phyloP scores from a whole-genome alignment of 2,888 invertebrate species.

The Agelastica alni region DNA sequence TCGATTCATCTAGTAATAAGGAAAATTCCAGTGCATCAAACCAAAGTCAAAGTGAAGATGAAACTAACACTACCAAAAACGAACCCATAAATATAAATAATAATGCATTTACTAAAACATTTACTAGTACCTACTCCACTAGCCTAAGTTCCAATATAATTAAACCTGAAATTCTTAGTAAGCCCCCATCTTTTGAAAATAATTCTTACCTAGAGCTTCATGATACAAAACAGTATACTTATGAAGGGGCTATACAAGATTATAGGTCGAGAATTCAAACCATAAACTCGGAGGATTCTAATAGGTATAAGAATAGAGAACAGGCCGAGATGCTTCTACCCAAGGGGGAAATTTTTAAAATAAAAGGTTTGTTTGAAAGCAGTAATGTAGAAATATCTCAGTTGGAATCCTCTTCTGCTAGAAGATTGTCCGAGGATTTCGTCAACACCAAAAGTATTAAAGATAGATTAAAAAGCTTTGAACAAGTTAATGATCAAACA shows the following conservation, averaged over 20 bases:
- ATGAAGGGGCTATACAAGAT: conserved; percentile 85
- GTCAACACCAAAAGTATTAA: conserved; percentile 71
- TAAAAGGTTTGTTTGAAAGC: conserved; percentile 82
- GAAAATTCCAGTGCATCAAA: conserved; percentile 47
- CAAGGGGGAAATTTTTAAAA: conserved; percentile 81
- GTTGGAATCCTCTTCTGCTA: conserved; percentile 54
- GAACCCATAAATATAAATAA: conserved; percentile 43
- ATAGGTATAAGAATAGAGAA: conserved; percentile 49
- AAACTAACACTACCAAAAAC: conserved; percentile 36
- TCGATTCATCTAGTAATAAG: conserved; percentile 45
- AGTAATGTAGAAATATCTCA: conserved; percentile 59
- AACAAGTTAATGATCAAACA: conserved; percentile 66
- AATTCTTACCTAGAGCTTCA: conserved; percentile 51
- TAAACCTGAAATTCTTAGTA: conserved; percentile 30
- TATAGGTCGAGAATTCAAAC: conserved; percentile 77
- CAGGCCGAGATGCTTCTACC: conserved; percentile 58
- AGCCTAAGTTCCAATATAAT: conserved; percentile 25
- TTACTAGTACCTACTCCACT: conserved; percentile 29
- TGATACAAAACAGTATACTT: conserved; percentile 73
- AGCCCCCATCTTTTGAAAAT: conserved; percentile 29
- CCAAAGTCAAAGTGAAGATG: conserved; percentile 52
- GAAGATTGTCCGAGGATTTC: conserved; percentile 66
- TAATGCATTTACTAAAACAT: conserved; percentile 60
- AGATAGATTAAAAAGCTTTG: conserved; percentile 71
- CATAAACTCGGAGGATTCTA: conserved; percentile 51